Percentiles rank a stretch among this genome's conserved stretches.
Conservation (phyloP, 1,140 invertebrate species). For the Cardiocondyla obscurior region DNA sequence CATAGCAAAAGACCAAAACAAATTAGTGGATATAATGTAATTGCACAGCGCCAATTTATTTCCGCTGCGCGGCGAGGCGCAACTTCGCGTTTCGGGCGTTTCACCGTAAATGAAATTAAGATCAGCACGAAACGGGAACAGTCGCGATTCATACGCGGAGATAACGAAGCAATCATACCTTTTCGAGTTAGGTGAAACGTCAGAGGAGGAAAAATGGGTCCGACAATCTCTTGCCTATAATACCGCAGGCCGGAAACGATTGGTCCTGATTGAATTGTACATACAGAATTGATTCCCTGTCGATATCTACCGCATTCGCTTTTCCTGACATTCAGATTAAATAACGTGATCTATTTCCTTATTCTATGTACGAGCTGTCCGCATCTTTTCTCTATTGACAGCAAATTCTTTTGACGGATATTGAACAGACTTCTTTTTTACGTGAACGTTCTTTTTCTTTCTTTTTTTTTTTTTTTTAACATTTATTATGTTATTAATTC, state of each 20-base stretch:
- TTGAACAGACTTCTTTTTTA: slow-evolving; percentile 6
- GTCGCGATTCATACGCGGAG: slow-evolving; percentile 38
- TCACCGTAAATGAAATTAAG: slow-evolving; percentile 50
- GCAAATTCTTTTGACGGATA: slow-evolving; percentile 26
- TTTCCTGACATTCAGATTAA: slow-evolving; percentile 42
- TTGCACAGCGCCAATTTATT: slow-evolving; percentile 54
- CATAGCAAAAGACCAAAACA: slow-evolving; percentile 55
- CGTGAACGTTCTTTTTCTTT: background rate
- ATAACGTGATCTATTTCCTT: slow-evolving; percentile 34
- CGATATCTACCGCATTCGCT: slow-evolving; percentile 39
- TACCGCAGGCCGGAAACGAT: slow-evolving; percentile 20
- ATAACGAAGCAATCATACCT: slow-evolving; percentile 47
- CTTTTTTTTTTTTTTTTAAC: background rate
- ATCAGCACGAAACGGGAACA: slow-evolving; percentile 21
- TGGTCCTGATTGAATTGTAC: slow-evolving; percentile 40
- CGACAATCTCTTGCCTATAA: slow-evolving; percentile 14
- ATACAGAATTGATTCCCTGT: slow-evolving; percentile 19
- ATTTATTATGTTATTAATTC: background rate
- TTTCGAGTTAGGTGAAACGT: background rate
- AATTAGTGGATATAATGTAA: slow-evolving; percentile 57
- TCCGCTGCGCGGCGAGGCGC: slow-evolving; percentile 39
- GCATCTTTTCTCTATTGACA: slow-evolving; percentile 20
- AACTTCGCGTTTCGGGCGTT: slow-evolving; percentile 43
- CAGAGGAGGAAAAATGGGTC: background rate
- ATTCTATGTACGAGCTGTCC: slow-evolving; percentile 5